These are phyloP conservation scores for Macrobrachium rosenbergii DNA, from an alignment of 1,140 invertebrate genomes.

Conservation along the genomic window DNA sequence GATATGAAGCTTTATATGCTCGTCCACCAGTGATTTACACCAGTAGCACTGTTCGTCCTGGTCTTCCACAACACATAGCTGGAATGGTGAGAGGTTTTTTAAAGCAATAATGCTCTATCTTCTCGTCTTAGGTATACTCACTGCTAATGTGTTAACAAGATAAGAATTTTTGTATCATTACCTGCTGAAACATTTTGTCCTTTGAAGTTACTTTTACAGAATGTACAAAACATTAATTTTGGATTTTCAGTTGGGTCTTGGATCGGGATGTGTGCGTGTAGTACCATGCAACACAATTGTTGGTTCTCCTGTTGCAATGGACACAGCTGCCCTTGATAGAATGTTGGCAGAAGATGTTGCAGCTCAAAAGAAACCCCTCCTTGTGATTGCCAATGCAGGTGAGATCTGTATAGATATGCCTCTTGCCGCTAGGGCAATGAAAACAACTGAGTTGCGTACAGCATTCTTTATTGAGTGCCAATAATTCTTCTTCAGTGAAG, in stretches of 20 bases:
- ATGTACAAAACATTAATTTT: constrained; percentile 7
- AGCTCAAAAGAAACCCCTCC: constrained; percentile 81
- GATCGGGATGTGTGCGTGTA: constrained; percentile 84
- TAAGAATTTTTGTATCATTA: not conserved
- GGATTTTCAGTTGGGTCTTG: constrained; percentile 77
- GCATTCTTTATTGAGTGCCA: too few species aligned
- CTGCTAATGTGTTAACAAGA: too few species aligned
- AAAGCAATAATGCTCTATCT: too few species aligned
- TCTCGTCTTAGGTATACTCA: too few species aligned
- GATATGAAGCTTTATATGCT: constrained; percentile 81
- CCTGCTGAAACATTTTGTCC: not conserved
- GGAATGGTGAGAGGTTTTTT: constrained; percentile 74
- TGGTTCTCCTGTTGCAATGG: constrained; percentile 80
- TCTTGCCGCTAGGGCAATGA: not conserved
- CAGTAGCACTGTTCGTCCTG: constrained; percentile 80
- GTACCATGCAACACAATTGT: constrained; percentile 83
- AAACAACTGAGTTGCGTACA: too few species aligned
- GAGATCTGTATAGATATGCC: constrained; percentile 1
- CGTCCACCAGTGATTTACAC: constrained; percentile 86
- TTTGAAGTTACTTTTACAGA: not conserved
- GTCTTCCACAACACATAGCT: constrained; percentile 79
- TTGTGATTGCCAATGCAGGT: constrained; percentile 86
- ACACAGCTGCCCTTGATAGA: constrained; percentile 83
- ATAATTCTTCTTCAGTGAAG: too few species aligned
- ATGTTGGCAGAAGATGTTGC: constrained; percentile 84